These are phyloP conservation scores for Naja naja DNA, from an alignment of 2,113 vertebrate genomes.

Conservation along the genomic window DNA sequence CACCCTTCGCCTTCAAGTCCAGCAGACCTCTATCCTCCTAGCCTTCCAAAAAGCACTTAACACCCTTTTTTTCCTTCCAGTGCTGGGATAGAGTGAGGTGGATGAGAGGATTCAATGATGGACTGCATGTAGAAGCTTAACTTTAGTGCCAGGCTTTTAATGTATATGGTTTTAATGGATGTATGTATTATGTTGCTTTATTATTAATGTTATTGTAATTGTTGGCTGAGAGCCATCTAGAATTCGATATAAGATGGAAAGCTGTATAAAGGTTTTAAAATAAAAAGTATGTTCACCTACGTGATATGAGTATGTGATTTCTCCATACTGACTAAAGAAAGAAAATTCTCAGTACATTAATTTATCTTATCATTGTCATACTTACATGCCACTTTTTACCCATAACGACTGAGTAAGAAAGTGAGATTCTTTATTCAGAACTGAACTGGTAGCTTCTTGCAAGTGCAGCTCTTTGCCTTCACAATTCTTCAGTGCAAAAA, in stretches of 20 bases:
- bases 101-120: not conserved
- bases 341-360: not conserved
- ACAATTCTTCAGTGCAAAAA: constrained; percentile 80
- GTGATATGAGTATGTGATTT: not conserved
- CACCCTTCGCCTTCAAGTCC: not conserved
- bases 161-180: not conserved
- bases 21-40: not conserved
- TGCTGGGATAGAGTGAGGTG: not conserved
- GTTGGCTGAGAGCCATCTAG: not conserved
- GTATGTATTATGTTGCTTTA: not conserved
- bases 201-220: not conserved
- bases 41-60: not conserved
- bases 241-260: not conserved
- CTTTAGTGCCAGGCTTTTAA: not conserved
- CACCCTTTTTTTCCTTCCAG: not conserved
- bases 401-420: constrained; percentile 81
- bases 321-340: not conserved
- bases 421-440: constrained; percentile 71
- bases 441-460: constrained; percentile 66
- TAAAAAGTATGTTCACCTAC: not conserved
- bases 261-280: not conserved
- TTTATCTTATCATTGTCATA: constrained; percentile 6
- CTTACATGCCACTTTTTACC: constrained; percentile 82
- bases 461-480: constrained; percentile 77
- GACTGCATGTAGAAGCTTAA: not conserved